phyloP scores from a whole-genome alignment of 1,140 invertebrate genomes.

The Drosophila novamexicana region DNA sequence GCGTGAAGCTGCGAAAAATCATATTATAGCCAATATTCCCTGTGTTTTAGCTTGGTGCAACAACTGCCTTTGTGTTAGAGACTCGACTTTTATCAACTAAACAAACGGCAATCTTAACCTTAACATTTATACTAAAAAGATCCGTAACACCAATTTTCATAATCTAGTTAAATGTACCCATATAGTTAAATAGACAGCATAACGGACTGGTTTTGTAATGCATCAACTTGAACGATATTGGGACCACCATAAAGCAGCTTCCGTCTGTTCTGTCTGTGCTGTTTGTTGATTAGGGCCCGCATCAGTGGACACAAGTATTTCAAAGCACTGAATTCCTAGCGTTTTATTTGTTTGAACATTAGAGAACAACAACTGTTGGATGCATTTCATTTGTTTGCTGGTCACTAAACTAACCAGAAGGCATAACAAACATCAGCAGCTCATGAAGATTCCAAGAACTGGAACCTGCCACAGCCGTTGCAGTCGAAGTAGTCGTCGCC shows the following conservation, averaged over 20 bases:
- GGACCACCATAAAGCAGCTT: slow-evolving; percentile 15
- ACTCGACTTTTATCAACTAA: too few relatives aligned
- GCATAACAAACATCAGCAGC: slow-evolving; percentile 27
- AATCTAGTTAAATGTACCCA: too few relatives aligned
- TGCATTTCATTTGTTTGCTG: slow-evolving; percentile 45
- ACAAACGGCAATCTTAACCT: too few relatives aligned
- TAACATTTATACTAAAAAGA: not conserved
- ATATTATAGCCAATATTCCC: too few relatives aligned
- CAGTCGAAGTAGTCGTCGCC: not conserved
- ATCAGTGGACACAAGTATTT: slow-evolving; percentile 26
- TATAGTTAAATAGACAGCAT: not conserved
- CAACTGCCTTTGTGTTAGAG: too few relatives aligned
- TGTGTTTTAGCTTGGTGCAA: too few relatives aligned
- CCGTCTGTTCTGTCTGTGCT: slow-evolving; percentile 8
- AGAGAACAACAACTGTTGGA: slow-evolving; percentile 33
- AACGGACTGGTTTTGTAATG: slow-evolving; percentile 7
- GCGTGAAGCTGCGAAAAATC: too few relatives aligned
- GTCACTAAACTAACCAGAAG: slow-evolving; percentile 35
- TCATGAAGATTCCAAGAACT: slow-evolving; percentile 61
- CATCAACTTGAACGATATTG: slow-evolving; percentile 7
- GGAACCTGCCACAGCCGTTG: slow-evolving; percentile 27
- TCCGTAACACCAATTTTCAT: not conserved
- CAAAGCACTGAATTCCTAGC: slow-evolving; percentile 5
- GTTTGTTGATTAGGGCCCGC: slow-evolving; percentile 37
- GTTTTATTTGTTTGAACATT: slow-evolving; percentile 53